Evolutionary conservation across 2,797 vertebrate genomes (phyloP).

Genomic region (Notoglanidium macrostoma): DNA sequence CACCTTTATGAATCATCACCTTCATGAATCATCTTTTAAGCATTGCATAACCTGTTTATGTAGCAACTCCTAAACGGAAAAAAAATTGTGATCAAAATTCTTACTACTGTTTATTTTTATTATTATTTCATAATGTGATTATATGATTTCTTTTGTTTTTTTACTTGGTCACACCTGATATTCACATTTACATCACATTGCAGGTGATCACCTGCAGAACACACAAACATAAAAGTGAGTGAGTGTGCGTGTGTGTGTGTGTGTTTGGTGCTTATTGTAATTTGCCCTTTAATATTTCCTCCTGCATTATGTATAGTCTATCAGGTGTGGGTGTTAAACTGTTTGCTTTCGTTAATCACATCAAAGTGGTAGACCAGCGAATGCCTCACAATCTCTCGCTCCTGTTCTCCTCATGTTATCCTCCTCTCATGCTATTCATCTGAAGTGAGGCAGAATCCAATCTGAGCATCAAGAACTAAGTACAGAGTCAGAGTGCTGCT

Average conservation of each 20-base stretch:
- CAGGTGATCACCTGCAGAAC: background rate
- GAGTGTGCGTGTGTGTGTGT: constrained; percentile 25
- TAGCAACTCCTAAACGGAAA: background rate
- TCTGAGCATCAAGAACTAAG: background rate
- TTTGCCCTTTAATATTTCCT: constrained; percentile 49
- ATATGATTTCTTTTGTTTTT: background rate
- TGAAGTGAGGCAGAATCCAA: background rate
- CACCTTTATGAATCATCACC: background rate
- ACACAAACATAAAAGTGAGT: constrained; percentile 33
- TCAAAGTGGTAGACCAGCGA: background rate
- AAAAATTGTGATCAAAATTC: background rate
- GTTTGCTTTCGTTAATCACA: constrained; percentile 52
- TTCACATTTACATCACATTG: background rate
- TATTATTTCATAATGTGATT: background rate
- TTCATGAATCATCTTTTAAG: background rate
- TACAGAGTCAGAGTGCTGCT: background rate
- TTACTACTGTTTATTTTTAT: background rate
- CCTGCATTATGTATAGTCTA: constrained; percentile 58
- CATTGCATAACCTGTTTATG: background rate
- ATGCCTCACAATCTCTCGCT: background rate
- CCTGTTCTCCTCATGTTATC: background rate
- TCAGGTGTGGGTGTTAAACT: constrained; percentile 43
- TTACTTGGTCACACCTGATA: background rate
- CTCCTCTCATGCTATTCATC: background rate
- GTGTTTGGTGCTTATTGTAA: constrained; percentile 24